phyloP scores from a whole-genome alignment of 2,797 vertebrate genomes.

The Nannoperca australis region DNA sequence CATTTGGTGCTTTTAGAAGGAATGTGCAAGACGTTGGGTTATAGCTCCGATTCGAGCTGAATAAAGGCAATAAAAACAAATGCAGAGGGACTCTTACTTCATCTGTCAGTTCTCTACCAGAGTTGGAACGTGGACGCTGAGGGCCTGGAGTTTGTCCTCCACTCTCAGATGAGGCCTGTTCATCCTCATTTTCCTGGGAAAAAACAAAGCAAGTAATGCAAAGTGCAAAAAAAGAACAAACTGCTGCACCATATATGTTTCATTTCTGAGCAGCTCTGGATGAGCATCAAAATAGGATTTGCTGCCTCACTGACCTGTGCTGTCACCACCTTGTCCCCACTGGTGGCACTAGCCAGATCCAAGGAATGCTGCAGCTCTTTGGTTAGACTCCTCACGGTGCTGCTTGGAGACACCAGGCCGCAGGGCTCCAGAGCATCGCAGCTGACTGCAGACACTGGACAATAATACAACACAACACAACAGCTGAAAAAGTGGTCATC shows the following conservation, averaged over 20 bases:
- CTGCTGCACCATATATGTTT: not conserved
- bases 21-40: not conserved
- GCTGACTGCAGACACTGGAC: conserved; percentile 82
- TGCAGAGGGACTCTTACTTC: conserved; percentile 85
- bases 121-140: conserved; percentile 96
- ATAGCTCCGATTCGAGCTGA: conserved; percentile 2
- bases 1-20: not conserved
- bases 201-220: conserved; percentile 23
- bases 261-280: not conserved
- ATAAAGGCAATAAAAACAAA: conserved; percentile 20
- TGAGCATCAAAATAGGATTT: not conserved
- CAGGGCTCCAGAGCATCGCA: conserved; percentile 84
- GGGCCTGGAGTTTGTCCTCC: conserved; percentile 88
- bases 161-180: conserved; percentile 78
- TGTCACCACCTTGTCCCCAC: conserved; percentile 97
- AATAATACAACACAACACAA: conserved; percentile 31
- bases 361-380: conserved; percentile 96
- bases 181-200: conserved; percentile 94
- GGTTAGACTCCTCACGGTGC: conserved; percentile 87
- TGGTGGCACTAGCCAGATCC: conserved; percentile 97
- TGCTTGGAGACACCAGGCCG: conserved; percentile 89
- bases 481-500: not conserved
- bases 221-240: not conserved
- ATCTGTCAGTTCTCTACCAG: conserved; percentile 97
- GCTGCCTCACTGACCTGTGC: conserved; percentile 88